These are phyloP conservation scores for human DNA, from an alignment of 2,113 vertebrate species.

Conservation along the genomic window DNA sequence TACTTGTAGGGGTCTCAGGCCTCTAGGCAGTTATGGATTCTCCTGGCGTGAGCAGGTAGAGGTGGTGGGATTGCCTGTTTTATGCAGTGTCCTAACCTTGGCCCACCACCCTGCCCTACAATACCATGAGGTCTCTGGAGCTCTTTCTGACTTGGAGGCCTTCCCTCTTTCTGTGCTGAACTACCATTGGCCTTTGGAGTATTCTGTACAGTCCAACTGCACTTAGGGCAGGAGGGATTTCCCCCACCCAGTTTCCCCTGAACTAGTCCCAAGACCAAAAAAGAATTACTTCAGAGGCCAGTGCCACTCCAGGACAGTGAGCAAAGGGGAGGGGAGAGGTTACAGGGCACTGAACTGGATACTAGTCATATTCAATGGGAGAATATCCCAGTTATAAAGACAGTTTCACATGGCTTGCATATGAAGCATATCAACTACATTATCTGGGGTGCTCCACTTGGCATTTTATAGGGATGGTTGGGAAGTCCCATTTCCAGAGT, in stretches of 20 bases:
- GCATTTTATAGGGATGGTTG: no score
- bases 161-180: slow-evolving; percentile 37
- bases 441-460: no score
- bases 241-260: slow-evolving; percentile 84
- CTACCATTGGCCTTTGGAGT: slow-evolving; percentile 64
- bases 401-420: no score
- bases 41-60: slow-evolving; percentile 18
- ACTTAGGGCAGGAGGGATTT: slow-evolving; percentile 77
- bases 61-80: slow-evolving; percentile 51
- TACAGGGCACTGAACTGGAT: not conserved
- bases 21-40: slow-evolving; percentile 59
- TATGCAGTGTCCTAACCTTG: slow-evolving; percentile 61
- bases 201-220: slow-evolving; percentile 86
- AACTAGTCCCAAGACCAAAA: slow-evolving; percentile 81
- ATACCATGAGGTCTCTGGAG: slow-evolving; percentile 39
- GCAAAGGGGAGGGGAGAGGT: slow-evolving; percentile 48
- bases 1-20: slow-evolving; percentile 60
- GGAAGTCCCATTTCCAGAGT: no score
- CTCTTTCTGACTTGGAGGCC: not conserved
- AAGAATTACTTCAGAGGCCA: slow-evolving; percentile 79
- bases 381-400: no score
- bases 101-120: slow-evolving; percentile 40
- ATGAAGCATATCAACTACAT: no score
- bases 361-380: no score
- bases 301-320: slow-evolving; percentile 60